These are phyloP conservation scores for Falco biarmicus DNA, from an alignment of 2,797 vertebrate genomes.

Conservation along the genomic window DNA sequence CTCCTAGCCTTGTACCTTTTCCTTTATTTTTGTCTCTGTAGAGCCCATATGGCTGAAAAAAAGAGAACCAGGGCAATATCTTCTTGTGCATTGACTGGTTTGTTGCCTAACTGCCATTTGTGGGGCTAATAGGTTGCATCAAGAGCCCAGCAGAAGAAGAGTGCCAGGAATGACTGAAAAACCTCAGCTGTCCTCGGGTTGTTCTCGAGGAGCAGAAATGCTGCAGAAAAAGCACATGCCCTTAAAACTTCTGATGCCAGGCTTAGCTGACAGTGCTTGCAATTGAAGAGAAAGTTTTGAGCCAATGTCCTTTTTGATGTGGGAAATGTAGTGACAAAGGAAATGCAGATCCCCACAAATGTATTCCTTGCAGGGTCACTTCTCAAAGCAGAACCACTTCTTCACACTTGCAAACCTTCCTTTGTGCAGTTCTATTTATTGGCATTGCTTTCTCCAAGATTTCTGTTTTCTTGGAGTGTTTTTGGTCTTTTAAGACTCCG, in stretches of 20 bases:
- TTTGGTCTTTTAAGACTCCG: background rate
- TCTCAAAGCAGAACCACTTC: background rate
- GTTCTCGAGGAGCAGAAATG: background rate
- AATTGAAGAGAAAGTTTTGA: background rate
- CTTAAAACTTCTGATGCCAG: background rate
- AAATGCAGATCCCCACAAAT: background rate
- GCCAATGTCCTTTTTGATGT: background rate
- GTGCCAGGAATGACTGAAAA: background rate
- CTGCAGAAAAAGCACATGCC: background rate
- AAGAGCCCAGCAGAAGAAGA: background rate
- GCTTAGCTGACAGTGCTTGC: background rate
- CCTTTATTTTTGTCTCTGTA: background rate
- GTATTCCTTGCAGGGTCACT: background rate
- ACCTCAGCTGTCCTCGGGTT: background rate
- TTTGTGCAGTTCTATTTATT: conserved; percentile 42
- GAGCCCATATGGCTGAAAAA: background rate
- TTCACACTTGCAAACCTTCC: background rate
- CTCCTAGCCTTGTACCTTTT: background rate
- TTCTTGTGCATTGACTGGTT: background rate
- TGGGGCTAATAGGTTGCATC: background rate
- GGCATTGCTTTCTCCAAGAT: conserved; percentile 12
- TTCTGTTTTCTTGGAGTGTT: background rate
- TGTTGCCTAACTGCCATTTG: background rate
- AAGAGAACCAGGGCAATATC: background rate
- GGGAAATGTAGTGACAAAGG: background rate